phyloP scores from a whole-genome alignment of 2,113 vertebrate genomes.

The Sebastes fasciatus region DNA sequence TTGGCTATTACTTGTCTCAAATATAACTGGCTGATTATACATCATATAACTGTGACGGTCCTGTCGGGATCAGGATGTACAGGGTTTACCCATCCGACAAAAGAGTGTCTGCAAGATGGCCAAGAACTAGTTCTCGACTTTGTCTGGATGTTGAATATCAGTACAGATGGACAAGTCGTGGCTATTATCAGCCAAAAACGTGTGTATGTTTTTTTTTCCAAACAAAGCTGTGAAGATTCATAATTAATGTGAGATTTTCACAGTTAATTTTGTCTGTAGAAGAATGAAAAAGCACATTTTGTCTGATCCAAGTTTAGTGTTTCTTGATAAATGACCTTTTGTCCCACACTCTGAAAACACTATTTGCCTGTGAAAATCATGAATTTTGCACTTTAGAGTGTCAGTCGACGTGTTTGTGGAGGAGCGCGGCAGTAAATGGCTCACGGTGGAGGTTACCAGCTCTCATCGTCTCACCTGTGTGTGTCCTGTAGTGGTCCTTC shows the following conservation, averaged over 20 bases:
- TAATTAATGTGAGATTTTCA: constrained; percentile 81
- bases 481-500: constrained; percentile 98
- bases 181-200: constrained; percentile 69
- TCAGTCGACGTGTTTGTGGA: constrained; percentile 44
- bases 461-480: constrained; percentile 90
- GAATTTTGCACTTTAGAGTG: constrained; percentile 39
- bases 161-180: constrained; percentile 74
- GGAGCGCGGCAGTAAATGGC: constrained; percentile 7
- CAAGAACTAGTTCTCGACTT: constrained; percentile 65
- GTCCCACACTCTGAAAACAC: constrained; percentile 49
- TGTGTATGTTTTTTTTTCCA: constrained; percentile 70
- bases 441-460: not conserved
- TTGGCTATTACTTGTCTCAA: constrained; percentile 24
- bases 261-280: constrained; percentile 72
- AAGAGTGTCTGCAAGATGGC: constrained; percentile 42
- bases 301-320: constrained; percentile 64
- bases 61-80: constrained; percentile 52
- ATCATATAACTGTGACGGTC: constrained; percentile 42
- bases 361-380: constrained; percentile 33
- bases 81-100: constrained; percentile 48
- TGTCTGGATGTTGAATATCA: constrained; percentile 72
- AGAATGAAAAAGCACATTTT: constrained; percentile 56
- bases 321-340: constrained; percentile 60
- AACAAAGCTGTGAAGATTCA: constrained; percentile 80
- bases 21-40: constrained; percentile 44